Percentiles rank a stretch among this genome's conserved stretches.
Conservation (phyloP, 2,797 vertebrate species). For the Heterohyrax brucei region DNA sequence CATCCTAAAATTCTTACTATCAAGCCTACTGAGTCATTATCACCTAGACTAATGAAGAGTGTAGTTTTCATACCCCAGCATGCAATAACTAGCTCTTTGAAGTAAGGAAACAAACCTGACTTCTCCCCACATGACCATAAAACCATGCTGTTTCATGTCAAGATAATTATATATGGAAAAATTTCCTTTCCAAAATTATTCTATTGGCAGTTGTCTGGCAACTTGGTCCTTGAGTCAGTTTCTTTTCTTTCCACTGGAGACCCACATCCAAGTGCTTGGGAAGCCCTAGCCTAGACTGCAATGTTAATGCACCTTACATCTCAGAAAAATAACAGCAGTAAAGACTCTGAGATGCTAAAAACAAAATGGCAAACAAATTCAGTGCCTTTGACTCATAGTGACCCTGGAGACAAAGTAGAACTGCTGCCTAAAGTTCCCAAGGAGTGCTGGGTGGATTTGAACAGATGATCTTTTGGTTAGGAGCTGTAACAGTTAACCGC, state of each 20-base stretch:
- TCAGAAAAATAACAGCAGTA: neutral
- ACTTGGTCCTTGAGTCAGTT: neutral
- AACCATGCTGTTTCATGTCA: neutral
- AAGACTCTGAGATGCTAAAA: neutral
- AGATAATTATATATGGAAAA: neutral
- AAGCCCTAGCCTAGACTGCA: neutral
- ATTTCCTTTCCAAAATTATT: neutral
- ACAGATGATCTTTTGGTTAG: no score
- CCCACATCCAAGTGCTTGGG: neutral
- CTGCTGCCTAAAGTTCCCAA: no score
- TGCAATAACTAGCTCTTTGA: neutral
- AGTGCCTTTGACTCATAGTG: no score
- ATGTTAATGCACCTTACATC: neutral
- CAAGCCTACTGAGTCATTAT: neutral
- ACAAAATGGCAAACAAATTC: no score
- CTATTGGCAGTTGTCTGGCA: neutral
- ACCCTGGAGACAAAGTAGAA: no score
- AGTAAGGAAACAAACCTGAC: neutral
- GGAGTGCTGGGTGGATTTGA: no score
- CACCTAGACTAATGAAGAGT: neutral
- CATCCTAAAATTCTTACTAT: neutral
- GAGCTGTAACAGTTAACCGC: no score
- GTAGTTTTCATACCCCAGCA: neutral
- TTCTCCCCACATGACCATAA: neutral
- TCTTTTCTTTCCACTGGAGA: slow-evolving; percentile 27